Evolutionary conservation across 1,140 invertebrate species (phyloP).

Genomic region (Acromyrmex charruanus): DNA sequence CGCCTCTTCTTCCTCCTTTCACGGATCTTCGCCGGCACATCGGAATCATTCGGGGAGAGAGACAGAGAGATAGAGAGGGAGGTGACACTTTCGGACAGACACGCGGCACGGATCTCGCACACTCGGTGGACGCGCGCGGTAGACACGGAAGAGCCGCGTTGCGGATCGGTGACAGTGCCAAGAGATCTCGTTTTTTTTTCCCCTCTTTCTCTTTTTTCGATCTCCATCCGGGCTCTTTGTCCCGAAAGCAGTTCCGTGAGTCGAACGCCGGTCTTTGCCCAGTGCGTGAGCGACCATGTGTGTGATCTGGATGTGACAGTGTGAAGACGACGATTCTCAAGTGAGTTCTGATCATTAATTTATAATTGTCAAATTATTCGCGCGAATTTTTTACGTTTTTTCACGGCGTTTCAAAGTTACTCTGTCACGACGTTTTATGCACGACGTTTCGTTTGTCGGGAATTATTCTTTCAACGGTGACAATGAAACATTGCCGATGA

Average conservation of each 20-base stretch:
- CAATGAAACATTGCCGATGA: not conserved
- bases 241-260: constrained; percentile 34
- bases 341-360: constrained; percentile 49
- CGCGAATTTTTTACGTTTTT: constrained; percentile 2
- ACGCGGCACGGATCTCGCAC: constrained; percentile 73
- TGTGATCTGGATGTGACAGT: constrained; percentile 51
- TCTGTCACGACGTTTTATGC: not conserved
- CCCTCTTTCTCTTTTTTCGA: constrained; percentile 2
- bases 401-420: not conserved
- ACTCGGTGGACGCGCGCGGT: constrained; percentile 63
- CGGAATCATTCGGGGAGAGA: constrained; percentile 47
- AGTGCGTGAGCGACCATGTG: constrained; percentile 27
- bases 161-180: constrained; percentile 69
- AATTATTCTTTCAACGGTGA: not conserved
- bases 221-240: constrained; percentile 47
- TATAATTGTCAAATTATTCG: not conserved
- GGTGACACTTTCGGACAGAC: constrained; percentile 76
- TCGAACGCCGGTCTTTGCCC: not conserved
- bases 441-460: not conserved
- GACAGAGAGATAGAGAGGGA: constrained; percentile 59
- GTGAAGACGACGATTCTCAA: constrained; percentile 41
- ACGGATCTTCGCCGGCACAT: constrained; percentile 74
- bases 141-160: constrained; percentile 68
- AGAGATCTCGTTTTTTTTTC: constrained; percentile 37
- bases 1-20: constrained; percentile 77